Evolutionary conservation across 2,888 invertebrate genomes (phyloP).

Genomic region (Bimastos eiseni): DNA sequence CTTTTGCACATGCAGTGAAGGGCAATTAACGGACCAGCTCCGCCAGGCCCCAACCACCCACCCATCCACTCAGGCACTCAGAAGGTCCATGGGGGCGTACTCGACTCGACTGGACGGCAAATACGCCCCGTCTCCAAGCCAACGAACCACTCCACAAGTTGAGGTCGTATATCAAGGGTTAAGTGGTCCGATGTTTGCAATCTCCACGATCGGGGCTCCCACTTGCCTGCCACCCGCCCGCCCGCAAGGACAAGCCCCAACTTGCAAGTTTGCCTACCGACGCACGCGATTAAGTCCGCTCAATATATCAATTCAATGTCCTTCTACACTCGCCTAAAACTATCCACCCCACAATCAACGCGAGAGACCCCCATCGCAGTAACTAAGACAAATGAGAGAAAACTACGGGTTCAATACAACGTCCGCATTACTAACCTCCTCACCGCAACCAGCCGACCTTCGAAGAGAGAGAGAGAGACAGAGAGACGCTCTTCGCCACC

Average conservation of each 20-base stretch:
- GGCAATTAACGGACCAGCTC: background rate
- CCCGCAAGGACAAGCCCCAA: conserved; percentile 13
- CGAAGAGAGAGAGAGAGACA: too few relatives aligned
- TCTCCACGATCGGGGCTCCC: background rate
- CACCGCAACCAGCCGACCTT: background rate
- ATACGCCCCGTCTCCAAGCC: conserved; percentile 1
- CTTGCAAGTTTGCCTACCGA: background rate
- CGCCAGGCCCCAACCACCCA: background rate
- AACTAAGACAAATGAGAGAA: background rate
- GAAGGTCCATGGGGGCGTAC: conserved; percentile 6
- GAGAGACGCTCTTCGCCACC: background rate
- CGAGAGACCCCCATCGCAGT: background rate
- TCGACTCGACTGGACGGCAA: conserved; percentile 13
- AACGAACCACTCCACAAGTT: background rate
- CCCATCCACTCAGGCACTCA: background rate
- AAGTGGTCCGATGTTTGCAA: background rate
- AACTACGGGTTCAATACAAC: background rate
- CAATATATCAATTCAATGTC: background rate
- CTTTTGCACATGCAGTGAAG: background rate
- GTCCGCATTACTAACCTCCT: background rate
- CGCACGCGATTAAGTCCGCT: background rate
- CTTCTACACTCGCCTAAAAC: background rate
- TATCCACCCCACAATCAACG: background rate
- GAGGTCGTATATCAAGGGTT: conserved; percentile 13
- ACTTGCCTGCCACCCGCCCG: background rate